Conservation (phyloP, 2,888 invertebrate species). For the Drosophila diplacantha region DNA sequence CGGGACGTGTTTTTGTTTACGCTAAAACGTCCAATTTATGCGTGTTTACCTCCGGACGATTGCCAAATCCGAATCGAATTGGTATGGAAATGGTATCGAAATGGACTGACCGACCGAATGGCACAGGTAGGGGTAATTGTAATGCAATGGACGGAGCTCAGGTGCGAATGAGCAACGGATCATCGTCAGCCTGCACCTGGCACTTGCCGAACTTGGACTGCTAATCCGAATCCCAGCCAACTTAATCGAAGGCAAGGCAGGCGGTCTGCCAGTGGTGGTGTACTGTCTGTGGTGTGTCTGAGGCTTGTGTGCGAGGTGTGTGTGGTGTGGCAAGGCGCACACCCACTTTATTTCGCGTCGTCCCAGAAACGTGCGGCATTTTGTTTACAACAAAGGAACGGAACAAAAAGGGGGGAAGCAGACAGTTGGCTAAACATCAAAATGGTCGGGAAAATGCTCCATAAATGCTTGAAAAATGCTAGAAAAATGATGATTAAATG, state of each 20-base stretch:
- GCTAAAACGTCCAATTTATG: slow-evolving; percentile 26
- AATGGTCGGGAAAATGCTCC: slow-evolving; percentile 24
- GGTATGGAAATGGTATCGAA: slow-evolving; percentile 14
- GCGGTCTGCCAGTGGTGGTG: background rate
- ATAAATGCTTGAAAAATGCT: background rate
- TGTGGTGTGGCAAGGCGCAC: slow-evolving; percentile 12
- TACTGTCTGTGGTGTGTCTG: slow-evolving; percentile 15
- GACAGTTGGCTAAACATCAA: slow-evolving; percentile 5
- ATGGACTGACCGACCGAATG: slow-evolving; percentile 16
- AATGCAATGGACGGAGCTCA: slow-evolving; percentile 9
- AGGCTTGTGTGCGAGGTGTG: slow-evolving; percentile 7
- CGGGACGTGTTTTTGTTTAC: slow-evolving; percentile 44
- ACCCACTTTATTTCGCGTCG: slow-evolving; percentile 19
- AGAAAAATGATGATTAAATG: background rate
- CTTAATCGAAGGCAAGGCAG: slow-evolving; percentile 11
- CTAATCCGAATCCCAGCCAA: slow-evolving; percentile 27
- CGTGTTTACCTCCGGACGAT: slow-evolving; percentile 41
- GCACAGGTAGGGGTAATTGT: slow-evolving; percentile 1
- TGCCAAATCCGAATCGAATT: slow-evolving; percentile 38
- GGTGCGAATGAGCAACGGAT: slow-evolving; percentile 14
- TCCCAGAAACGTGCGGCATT: slow-evolving; percentile 26
- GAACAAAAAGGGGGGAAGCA: slow-evolving; percentile 7
- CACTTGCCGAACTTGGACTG: slow-evolving; percentile 41
- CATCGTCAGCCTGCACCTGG: slow-evolving; percentile 42
- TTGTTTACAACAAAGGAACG: slow-evolving; percentile 55